Base-by-base conservation (phyloP, 2,888 invertebrate genomes). In the Noctuana brunneofusca region DNA sequence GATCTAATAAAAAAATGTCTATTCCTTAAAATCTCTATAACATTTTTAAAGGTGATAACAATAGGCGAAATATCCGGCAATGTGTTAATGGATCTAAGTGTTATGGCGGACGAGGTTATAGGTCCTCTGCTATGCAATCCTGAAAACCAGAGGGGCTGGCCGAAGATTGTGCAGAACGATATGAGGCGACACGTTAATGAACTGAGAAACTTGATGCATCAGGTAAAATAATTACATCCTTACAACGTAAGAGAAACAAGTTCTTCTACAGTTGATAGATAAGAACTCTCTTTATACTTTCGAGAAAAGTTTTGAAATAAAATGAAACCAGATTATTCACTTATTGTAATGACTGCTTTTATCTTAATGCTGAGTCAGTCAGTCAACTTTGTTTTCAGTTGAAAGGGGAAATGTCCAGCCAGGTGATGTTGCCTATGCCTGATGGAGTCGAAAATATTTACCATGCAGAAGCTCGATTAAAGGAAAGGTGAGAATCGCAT, bases 351-450 rank as follows among this genome's bases (percentile, higher is more conserved):
- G n/a, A n/a, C n/a, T n/a, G n/a, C n/a, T n/a, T n/a, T n/a, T n/a
- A n/a, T n/a, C n/a, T n/a, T n/a, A n/a, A n/a, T n/a, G n/a, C n/a
- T n/a, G n/a, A n/a, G n/a, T n/a, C n/a, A n/a, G n/a, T n/a, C n/a
- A n/a, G n/a, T n/a, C n/a, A n/a, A n/a, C n/a, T n/a, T 11, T 14
- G 12, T 54, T 63, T 66, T 3, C 69, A 93, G 93, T 84, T 97
- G 57, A 95, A 93, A 80, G 98, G 98, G 0, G 96, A 97, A 78
- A 95, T 97, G 84, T 93, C 94, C 52, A 97, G 97, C 71, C 95
- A 97, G 82, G 97, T 97, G 0, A 93, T 97, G 71, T 88, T 98
- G 27, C 97, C 98, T 0, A 94, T 98, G 92, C 98, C 98, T 0
- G 93, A 95, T 69, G 96, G 95, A 2, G 93, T 95, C 1, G 95